Evolutionary conservation across 2,113 vertebrate genomes (phyloP).

Genomic region (Passer domesticus): DNA sequence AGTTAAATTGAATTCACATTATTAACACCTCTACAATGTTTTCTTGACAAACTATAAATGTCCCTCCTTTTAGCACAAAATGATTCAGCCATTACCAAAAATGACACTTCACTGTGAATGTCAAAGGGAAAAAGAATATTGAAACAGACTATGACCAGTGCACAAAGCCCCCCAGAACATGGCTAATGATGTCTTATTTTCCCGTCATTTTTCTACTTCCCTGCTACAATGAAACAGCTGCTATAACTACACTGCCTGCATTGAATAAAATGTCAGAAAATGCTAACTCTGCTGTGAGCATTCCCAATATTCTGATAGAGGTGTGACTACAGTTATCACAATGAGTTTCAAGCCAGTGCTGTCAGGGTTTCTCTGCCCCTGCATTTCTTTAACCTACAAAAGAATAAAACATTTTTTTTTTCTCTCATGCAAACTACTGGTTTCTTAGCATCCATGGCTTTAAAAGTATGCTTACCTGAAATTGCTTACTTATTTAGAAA

Average conservation of each 20-base stretch:
- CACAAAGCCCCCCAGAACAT: slow-evolving; percentile 21
- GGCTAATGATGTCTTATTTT: slow-evolving; percentile 70
- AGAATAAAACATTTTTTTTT: not conserved
- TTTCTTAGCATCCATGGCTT: not conserved
- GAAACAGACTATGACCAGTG: slow-evolving; percentile 43
- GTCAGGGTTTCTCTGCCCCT: not conserved
- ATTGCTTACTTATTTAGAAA: not conserved
- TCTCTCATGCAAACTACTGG: not conserved
- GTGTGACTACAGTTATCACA: slow-evolving; percentile 5
- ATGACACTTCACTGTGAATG: slow-evolving; percentile 54
- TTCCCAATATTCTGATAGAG: not conserved
- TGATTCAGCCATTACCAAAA: slow-evolving; percentile 58
- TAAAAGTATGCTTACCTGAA: not conserved
- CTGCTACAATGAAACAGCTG: slow-evolving; percentile 51
- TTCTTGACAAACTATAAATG: slow-evolving; percentile 41
- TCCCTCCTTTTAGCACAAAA: slow-evolving; percentile 44
- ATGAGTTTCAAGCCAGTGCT: not conserved
- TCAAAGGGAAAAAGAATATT: slow-evolving; percentile 60
- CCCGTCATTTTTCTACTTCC: slow-evolving; percentile 60
- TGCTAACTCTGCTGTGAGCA: slow-evolving; percentile 7
- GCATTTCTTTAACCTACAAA: not conserved
- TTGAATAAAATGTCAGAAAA: slow-evolving; percentile 57
- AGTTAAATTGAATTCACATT: slow-evolving; percentile 39
- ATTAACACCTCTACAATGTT: slow-evolving; percentile 36
- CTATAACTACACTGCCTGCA: slow-evolving; percentile 39